Percentiles rank a stretch among this genome's conserved stretches.
Conservation (phyloP, 2,888 invertebrate species). For the Acrocyrtus sp. region DNA sequence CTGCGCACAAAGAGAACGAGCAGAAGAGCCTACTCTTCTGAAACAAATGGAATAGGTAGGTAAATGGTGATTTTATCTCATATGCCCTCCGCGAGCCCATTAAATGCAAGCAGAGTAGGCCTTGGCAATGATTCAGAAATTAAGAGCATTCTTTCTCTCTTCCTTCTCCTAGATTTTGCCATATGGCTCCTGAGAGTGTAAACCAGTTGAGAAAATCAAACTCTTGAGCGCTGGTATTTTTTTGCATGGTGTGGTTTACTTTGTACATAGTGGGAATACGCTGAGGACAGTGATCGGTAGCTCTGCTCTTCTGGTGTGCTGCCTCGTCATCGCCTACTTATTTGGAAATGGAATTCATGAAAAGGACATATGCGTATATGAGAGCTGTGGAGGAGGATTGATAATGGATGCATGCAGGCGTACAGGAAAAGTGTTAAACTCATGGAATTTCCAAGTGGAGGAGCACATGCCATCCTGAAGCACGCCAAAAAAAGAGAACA, state of each 20-base stretch:
- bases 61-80: neutral
- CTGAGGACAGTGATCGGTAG: neutral
- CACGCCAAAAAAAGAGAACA: neutral
- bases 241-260: neutral
- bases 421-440: neutral
- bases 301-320: neutral
- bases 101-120: conserved; percentile 44
- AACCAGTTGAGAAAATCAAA: neutral
- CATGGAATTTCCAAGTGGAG: conserved; percentile 11
- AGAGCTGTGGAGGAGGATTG: neutral
- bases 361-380: neutral
- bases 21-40: neutral
- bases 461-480: conserved; percentile 6
- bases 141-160: neutral
- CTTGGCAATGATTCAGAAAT: conserved; percentile 46
- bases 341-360: neutral
- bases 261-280: neutral
- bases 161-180: no score
- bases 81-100: neutral
- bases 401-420: conserved; percentile 9
- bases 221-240: conserved; percentile 2
- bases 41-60: neutral
- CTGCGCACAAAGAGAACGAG: neutral
- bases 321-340: neutral
- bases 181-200: neutral